phyloP scores from a whole-genome alignment of 2,797 vertebrate species.

The Fistularia commersonii region DNA sequence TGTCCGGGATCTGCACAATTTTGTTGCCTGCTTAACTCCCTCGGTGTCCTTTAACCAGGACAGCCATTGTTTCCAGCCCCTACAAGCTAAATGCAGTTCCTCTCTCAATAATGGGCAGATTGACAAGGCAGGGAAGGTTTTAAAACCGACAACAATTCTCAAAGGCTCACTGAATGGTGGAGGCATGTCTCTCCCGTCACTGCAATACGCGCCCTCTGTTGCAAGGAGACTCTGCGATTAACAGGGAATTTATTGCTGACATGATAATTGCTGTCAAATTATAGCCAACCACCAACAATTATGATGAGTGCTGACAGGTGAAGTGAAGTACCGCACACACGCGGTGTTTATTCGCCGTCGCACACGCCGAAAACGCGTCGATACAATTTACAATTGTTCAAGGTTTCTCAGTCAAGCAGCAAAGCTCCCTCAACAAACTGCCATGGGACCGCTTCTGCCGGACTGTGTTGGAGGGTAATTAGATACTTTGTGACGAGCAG shows the following conservation, averaged over 20 bases:
- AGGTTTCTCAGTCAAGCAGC: constrained; percentile 38
- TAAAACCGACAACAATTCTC: constrained; percentile 33
- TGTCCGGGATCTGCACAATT: constrained; percentile 32
- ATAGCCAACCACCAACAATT: constrained; percentile 54
- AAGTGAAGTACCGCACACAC: constrained; percentile 14
- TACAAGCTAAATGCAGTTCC: constrained; percentile 15
- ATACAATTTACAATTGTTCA: constrained; percentile 22
- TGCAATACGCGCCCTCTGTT: constrained; percentile 13
- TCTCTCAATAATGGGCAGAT: constrained; percentile 22
- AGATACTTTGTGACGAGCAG: constrained; percentile 36
- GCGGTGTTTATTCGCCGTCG: neutral
- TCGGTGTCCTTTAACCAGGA: constrained; percentile 19
- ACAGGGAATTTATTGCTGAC: constrained; percentile 38
- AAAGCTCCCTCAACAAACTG: constrained; percentile 23
- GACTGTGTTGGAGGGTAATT: constrained; percentile 25
- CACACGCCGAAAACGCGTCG: neutral
- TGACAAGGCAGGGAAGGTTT: constrained; percentile 40
- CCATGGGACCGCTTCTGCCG: constrained; percentile 25
- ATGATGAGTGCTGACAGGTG: constrained; percentile 53
- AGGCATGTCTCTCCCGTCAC: constrained; percentile 17
- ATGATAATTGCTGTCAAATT: constrained; percentile 67
- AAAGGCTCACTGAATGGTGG: constrained; percentile 4
- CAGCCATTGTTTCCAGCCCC: constrained; percentile 22
- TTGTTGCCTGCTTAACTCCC: constrained; percentile 32
- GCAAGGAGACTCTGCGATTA: constrained; percentile 40